Base-by-base conservation (phyloP, 2,888 invertebrate genomes). In the Germaria angustata region DNA sequence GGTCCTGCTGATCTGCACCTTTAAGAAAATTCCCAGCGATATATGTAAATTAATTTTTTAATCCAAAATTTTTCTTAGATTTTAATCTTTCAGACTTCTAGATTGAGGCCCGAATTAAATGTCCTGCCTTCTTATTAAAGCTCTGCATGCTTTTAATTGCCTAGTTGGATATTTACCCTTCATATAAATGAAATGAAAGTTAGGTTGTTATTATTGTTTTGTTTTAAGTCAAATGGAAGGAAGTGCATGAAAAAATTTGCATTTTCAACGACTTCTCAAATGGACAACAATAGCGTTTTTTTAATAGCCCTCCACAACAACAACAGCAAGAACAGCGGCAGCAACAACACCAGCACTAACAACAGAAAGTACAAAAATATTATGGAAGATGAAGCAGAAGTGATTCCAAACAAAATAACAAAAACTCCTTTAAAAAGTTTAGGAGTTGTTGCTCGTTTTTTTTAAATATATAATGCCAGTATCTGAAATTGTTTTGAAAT, bases 221-320 rank as follows among this genome's bases (percentile, higher is more conserved):
- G 53, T 77, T 78, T 69, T 63, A 51, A 51, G 44, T 69, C 32
- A 61, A 69, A 59, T 66, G 22, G 59, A 72, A 49, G 76, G 36
- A 68, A 72, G 51, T 80, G 73, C 66, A 80, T 55, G 57, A 46
- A 61, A 77, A 69, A 77, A 81, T 81, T 81, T 81, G 77, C 77
- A 81, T 78, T 81, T 81, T 78, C 63, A 73, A 81, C 55, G 73
- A 81, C 61, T 72, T 78, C 53, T 41, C 68, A 77, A 81, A 78
- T 78, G 73, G 78, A 72, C 81, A 78, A 73, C 73, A 78, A 78
- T 53, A 24, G 68, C 24, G n/a, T n/a, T 65, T 72, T 72, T 72
- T 72, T 66, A 76, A 72, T 65, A 55, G 61, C 51, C 11, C 41
- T 41, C 72, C 39, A 15, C 20, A 65, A 4, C 63, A 63, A 22